Conservation (phyloP, 1,140 invertebrate species). For the Anastrepha obliqua region DNA sequence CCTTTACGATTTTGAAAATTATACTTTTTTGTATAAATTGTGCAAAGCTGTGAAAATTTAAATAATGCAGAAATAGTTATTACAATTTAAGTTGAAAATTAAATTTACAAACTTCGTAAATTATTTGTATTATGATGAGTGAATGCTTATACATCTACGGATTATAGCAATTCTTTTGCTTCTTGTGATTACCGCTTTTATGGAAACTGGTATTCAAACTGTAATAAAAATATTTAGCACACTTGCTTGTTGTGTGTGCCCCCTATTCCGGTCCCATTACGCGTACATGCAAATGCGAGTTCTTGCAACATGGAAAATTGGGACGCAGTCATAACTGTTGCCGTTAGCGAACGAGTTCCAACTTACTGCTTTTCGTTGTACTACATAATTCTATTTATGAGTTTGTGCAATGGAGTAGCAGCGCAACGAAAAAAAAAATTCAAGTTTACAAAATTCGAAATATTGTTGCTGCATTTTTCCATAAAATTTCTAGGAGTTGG, state of each 20-base stretch:
- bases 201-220: conserved; percentile 20
- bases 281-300: conserved; percentile 22
- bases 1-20: no score
- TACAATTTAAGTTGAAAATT: no score
- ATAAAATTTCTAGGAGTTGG: neutral
- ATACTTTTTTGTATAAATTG: no score
- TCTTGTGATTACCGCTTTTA: neutral
- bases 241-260: neutral
- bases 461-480: neutral
- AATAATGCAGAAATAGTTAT: no score
- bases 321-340: conserved; percentile 33
- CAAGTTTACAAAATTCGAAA: neutral
- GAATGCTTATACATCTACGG: neutral
- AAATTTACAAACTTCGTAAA: neutral
- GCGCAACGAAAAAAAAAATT: neutral
- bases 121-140: neutral
- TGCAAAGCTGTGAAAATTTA: no score
- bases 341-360: conserved; percentile 22
- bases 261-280: conserved; percentile 39
- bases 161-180: conserved; percentile 19
- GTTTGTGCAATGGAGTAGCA: neutral
- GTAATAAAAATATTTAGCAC: conserved; percentile 49
- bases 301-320: conserved; percentile 40
- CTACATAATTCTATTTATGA: neutral
- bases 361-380: conserved; percentile 10